These are phyloP conservation scores for Drosophila rubida DNA, from an alignment of 2,888 invertebrate genomes.

Conservation along the genomic window DNA sequence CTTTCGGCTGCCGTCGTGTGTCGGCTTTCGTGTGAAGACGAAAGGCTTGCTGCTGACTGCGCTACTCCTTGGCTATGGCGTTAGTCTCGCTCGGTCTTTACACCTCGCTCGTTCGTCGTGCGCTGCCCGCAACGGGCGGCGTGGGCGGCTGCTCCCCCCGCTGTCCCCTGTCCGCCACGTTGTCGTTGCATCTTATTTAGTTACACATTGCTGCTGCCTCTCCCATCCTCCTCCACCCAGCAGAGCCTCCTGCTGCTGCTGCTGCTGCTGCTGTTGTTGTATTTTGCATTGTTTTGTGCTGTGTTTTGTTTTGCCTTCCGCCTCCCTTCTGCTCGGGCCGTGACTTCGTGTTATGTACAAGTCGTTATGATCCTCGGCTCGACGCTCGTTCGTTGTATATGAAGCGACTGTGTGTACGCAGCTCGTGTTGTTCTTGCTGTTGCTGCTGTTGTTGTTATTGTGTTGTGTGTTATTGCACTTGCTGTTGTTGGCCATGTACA, in stretches of 20 bases:
- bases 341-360: constrained; percentile 75
- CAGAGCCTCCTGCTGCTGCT: constrained; percentile 17
- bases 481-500: constrained; percentile 33
- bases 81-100: constrained; percentile 78
- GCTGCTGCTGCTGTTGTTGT: constrained; percentile 63
- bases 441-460: constrained; percentile 58
- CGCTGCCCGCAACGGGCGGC: constrained; percentile 59
- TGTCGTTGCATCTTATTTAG: constrained; percentile 76
- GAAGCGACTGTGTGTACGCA: constrained; percentile 45
- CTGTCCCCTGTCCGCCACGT: constrained; percentile 6
- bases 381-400: constrained; percentile 69
- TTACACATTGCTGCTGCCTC: constrained; percentile 64
- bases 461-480: constrained; percentile 68
- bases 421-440: constrained; percentile 47
- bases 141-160: constrained; percentile 26
- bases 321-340: constrained; percentile 41
- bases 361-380: constrained; percentile 75
- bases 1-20: constrained; percentile 44
- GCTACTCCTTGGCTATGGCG: constrained; percentile 69
- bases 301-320: constrained; percentile 77
- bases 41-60: constrained; percentile 43
- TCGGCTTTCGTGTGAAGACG: constrained; percentile 41
- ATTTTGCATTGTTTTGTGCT: constrained; percentile 83
- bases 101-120: constrained; percentile 79
- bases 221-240: constrained; percentile 13